Percentiles rank a stretch among this genome's conserved stretches.
phyloP scores from a whole-genome alignment of 2,888 invertebrate species.

The Macaria notata region DNA sequence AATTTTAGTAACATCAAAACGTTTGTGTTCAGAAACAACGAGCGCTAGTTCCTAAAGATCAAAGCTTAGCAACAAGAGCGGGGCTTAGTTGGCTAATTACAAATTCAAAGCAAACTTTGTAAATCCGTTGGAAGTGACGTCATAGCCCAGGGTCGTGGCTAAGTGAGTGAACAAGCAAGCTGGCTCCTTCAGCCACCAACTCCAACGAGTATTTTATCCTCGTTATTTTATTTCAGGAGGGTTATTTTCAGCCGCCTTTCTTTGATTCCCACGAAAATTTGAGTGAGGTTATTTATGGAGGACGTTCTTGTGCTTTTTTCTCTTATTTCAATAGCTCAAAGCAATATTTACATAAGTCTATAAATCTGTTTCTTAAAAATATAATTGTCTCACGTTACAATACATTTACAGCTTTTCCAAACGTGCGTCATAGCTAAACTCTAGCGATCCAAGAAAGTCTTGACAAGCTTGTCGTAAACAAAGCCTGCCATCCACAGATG shows the following conservation, averaged over 20 bases:
- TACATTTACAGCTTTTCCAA: too few species aligned
- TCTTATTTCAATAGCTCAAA: too few species aligned
- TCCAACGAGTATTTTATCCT: conserved; percentile 8
- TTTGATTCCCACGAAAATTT: background rate
- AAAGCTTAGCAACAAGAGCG: conserved; percentile 17
- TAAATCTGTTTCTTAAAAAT: too few species aligned
- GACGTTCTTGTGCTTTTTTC: too few species aligned
- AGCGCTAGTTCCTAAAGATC: background rate
- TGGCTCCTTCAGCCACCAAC: conserved; percentile 4
- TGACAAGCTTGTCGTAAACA: conserved; percentile 4
- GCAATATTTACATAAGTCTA: too few species aligned
- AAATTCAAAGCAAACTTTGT: conserved; percentile 26
- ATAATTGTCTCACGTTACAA: too few species aligned
- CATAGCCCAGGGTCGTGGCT: conserved; percentile 19
- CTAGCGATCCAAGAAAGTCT: background rate
- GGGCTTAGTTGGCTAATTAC: conserved; percentile 22
- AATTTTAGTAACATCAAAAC: too few species aligned
- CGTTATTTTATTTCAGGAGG: conserved; percentile 9
- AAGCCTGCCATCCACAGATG: background rate
- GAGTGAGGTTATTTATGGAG: background rate
- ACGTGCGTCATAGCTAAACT: too few species aligned
- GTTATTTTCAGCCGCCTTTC: conserved; percentile 10
- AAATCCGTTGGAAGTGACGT: conserved; percentile 10
- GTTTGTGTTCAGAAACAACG: too few species aligned
- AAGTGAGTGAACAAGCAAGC: conserved; percentile 12